A percentile compares a stretch with the other conserved stretches of the same genome.
phyloP scores from a whole-genome alignment of 2,888 invertebrate species.

The Tanytarsus gracilentus region DNA sequence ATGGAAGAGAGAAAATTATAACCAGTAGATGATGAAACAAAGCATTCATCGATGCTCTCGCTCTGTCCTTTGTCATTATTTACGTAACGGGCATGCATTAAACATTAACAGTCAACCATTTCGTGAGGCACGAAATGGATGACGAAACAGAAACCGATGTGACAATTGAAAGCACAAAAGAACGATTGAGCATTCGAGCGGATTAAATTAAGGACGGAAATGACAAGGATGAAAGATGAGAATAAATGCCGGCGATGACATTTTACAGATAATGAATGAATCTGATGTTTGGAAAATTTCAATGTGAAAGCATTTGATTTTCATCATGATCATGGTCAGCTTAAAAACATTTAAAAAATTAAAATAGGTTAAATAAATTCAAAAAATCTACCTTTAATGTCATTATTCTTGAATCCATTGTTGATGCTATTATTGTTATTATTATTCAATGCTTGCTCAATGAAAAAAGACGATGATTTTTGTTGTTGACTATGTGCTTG shows the following conservation, averaged over 20 bases:
- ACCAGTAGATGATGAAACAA: no score
- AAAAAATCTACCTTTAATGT: conserved; percentile 15
- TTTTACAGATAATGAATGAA: background rate
- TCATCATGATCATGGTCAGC: background rate
- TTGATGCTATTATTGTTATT: conserved; percentile 6
- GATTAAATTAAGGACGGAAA: no score
- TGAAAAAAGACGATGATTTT: conserved; percentile 1
- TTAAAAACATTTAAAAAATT: background rate
- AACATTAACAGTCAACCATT: background rate
- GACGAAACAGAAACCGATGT: no score
- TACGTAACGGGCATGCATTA: background rate
- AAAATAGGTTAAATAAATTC: background rate
- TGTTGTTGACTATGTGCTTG: conserved; percentile 10
- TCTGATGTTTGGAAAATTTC: background rate
- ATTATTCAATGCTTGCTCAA: conserved; percentile 7
- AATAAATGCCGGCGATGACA: no score
- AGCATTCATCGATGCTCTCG: background rate
- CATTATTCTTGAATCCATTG: conserved; percentile 5
- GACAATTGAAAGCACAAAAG: no score
- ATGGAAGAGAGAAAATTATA: no score
- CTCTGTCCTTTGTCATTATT: background rate
- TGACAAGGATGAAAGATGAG: no score
- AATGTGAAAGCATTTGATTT: background rate
- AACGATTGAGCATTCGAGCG: no score
- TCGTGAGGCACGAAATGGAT: no score